phyloP scores from a whole-genome alignment of 2,113 vertebrate genomes.

The Galbula dea region DNA sequence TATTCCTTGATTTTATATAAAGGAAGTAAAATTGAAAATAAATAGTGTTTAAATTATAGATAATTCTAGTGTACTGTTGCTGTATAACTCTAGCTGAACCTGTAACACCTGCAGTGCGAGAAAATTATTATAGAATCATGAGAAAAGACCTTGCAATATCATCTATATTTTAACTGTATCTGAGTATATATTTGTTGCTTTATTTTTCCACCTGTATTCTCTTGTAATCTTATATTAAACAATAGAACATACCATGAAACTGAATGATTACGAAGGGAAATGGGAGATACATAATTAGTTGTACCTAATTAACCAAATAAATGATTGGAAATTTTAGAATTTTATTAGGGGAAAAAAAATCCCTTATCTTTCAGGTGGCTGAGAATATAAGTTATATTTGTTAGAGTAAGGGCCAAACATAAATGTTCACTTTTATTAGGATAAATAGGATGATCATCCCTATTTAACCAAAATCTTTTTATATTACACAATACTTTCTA shows the following conservation, averaged over 20 bases:
- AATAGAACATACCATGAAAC: not conserved
- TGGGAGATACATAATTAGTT: not conserved
- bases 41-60: not conserved
- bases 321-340: not conserved
- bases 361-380: not conserved
- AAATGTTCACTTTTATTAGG: not conserved
- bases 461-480: not conserved
- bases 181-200: not conserved
- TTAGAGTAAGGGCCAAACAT: not conserved
- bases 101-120: not conserved
- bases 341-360: not conserved
- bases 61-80: not conserved
- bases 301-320: not conserved
- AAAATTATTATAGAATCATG: not conserved
- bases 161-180: not conserved
- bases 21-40: not conserved
- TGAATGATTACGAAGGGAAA: not conserved
- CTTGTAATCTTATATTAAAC: not conserved
- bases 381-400: not conserved
- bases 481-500: not conserved
- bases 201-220: not conserved
- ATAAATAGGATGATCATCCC: not conserved
- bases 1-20: not conserved
- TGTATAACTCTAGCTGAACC: not conserved
- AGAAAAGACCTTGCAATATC: not conserved